Base-by-base conservation (phyloP, 2,113 vertebrate species). In the Bufo gargarizans region DNA sequence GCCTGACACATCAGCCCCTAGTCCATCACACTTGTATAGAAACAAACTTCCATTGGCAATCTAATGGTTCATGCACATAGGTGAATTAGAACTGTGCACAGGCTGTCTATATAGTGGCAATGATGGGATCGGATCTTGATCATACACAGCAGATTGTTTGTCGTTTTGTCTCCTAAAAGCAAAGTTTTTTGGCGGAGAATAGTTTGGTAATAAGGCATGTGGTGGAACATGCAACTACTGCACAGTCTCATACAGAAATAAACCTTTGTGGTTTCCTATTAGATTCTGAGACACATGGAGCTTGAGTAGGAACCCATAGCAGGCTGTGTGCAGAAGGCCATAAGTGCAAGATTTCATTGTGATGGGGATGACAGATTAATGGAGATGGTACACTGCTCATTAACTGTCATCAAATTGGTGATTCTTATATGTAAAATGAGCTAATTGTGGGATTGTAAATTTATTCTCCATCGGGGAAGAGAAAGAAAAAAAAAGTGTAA, bases 351-450 rank as follows among this genome's bases (percentile, higher is more conserved):
- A 78, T 20, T n/a, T n/a, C 22, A 61, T 72, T 43, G 69, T 72
- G 69, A 45, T 47, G 17, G 4, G 22, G 78, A 81, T 82, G 79
- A 47, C 79, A 63, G 14, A 33, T 63, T 82, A 61, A 82, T 82
- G 43, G 43, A 82, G 33, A 53, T 77, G 16, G 53, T 19, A 61
- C 12, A 63, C 12, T 63, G 58, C 79, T 45, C 58, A 61, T 82
- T 82, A 43, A 47, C 56, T 9, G 56, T 82, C 79, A 82, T 45
- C 43, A 47, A 14, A 82, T 63, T 47, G 20, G 33, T 80, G n/a
- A 3, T 17, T 9, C 5, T 43, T 58, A 59, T 33, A 79, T 80
- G 79, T 61, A 81, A 81, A 61, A 81, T 61, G 56, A 17, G 9
- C 56, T 61, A 61, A 81, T 61, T 58, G 17, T 63, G 17, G 58